Percentiles rank a stretch among this genome's conserved stretches.
phyloP scores from a whole-genome alignment of 2,888 invertebrate genomes.

The Dasypolia templi region DNA sequence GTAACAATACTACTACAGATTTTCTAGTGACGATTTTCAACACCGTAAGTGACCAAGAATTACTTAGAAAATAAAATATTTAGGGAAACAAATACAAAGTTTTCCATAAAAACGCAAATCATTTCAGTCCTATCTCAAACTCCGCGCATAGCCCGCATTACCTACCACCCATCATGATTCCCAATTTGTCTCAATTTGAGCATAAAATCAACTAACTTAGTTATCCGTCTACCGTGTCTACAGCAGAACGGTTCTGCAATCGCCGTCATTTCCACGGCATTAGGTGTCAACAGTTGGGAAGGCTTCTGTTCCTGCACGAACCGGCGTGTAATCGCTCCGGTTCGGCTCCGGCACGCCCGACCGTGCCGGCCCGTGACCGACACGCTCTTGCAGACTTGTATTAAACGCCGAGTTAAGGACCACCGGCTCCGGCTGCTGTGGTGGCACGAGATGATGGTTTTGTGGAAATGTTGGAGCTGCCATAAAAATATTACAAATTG shows the following conservation, averaged over 20 bases:
- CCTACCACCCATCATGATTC: constrained; percentile 46
- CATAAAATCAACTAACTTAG: constrained; percentile 42
- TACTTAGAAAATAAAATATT: neutral
- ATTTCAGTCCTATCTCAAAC: neutral
- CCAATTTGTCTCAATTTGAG: constrained; percentile 47
- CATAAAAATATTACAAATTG: neutral
- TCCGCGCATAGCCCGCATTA: neutral
- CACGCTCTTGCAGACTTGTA: constrained; percentile 35
- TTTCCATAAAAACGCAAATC: too few species aligned
- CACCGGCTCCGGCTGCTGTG: too few species aligned
- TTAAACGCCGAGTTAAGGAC: constrained; percentile 60
- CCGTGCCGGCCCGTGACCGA: constrained; percentile 31
- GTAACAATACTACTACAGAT: neutral
- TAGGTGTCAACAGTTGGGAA: constrained; percentile 47
- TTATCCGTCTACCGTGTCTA: constrained; percentile 1
- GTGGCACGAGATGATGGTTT: constrained; percentile 39
- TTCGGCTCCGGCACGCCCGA: constrained; percentile 28
- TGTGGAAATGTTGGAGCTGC: constrained; percentile 1
- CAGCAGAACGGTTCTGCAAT: constrained; percentile 31
- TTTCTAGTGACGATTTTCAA: neutral
- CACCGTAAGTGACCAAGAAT: neutral
- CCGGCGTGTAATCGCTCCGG: constrained; percentile 48
- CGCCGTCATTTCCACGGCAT: constrained; percentile 37
- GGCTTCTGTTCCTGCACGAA: constrained; percentile 51
- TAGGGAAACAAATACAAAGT: neutral